Percentiles rank a stretch among this genome's conserved stretches.
Evolutionary conservation across 2,113 vertebrate species (phyloP).

Genomic region (Sylvietta virens): DNA sequence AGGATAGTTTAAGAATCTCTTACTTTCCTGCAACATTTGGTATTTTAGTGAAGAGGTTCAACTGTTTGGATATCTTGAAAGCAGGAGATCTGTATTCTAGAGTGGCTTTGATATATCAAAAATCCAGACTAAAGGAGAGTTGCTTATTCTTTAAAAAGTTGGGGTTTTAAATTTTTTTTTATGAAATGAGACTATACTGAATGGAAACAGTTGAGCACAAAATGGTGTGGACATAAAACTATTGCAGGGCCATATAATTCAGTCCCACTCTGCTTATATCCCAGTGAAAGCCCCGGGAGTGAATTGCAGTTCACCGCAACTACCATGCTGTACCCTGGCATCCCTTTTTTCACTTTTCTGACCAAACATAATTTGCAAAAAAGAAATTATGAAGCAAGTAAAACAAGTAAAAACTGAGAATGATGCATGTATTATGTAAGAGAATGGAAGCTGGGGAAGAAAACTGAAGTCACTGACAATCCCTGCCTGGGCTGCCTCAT

Average conservation of each 20-base stretch:
- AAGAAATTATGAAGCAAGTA: not conserved
- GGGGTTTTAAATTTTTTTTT: accelerated
- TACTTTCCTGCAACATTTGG: not conserved
- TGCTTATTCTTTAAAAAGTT: not conserved
- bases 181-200: not conserved
- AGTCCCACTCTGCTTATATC: not conserved
- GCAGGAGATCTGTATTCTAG: not conserved
- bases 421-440: not conserved
- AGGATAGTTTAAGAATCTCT: not conserved
- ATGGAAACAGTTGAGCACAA: not conserved
- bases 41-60: not conserved
- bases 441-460: not conserved
- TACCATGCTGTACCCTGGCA: not conserved
- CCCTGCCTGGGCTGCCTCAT: not conserved
- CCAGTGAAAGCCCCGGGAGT: not conserved
- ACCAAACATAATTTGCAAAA: not conserved
- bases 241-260: not conserved
- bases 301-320: not conserved
- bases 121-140: not conserved
- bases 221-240: not conserved
- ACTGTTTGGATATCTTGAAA: not conserved
- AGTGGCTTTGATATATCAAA: not conserved
- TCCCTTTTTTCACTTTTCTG: not conserved
- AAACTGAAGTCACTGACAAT: not conserved
- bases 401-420: not conserved